These are phyloP conservation scores for Ficedula albicollis DNA, from an alignment of 2,797 vertebrate genomes.

Conservation along the genomic window DNA sequence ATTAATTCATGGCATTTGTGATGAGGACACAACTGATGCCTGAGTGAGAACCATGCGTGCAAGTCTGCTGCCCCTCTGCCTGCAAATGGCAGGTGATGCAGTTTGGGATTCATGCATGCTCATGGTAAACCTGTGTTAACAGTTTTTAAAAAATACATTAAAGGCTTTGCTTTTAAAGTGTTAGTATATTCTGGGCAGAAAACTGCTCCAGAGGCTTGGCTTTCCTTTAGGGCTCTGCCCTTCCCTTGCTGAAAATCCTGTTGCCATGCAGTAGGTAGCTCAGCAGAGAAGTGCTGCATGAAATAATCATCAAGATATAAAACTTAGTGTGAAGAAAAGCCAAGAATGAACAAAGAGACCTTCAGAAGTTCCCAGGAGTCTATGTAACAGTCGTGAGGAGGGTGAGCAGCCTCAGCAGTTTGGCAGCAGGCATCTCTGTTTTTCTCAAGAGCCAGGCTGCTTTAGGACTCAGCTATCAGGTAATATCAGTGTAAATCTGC, in stretches of 20 bases:
- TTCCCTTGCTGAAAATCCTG: neutral
- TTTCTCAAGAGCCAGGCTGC: conserved; percentile 19
- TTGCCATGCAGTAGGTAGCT: neutral
- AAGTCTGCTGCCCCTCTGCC: neutral
- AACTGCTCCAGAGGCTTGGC: neutral
- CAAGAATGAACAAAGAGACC: neutral
- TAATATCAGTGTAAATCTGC: conserved; percentile 35
- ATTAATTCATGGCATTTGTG: neutral
- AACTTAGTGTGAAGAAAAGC: neutral
- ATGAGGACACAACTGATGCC: neutral
- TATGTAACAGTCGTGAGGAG: neutral
- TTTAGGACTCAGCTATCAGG: conserved; percentile 22
- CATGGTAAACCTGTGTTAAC: neutral
- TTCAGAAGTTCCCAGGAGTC: conserved; percentile 8
- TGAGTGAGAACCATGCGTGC: fast-evolving
- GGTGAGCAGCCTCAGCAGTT: neutral
- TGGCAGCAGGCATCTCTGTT: neutral
- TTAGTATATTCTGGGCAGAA: neutral
- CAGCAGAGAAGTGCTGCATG: neutral
- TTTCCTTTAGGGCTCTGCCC: neutral
- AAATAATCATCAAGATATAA: neutral
- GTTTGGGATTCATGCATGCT: neutral
- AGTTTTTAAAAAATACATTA: fast-evolving
- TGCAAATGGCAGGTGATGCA: neutral
- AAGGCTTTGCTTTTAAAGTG: neutral